A percentile compares a stretch with the other conserved stretches of the same genome.
Evolutionary conservation across 1,140 invertebrate species (phyloP).

Genomic region (Diabrotica virgifera): DNA sequence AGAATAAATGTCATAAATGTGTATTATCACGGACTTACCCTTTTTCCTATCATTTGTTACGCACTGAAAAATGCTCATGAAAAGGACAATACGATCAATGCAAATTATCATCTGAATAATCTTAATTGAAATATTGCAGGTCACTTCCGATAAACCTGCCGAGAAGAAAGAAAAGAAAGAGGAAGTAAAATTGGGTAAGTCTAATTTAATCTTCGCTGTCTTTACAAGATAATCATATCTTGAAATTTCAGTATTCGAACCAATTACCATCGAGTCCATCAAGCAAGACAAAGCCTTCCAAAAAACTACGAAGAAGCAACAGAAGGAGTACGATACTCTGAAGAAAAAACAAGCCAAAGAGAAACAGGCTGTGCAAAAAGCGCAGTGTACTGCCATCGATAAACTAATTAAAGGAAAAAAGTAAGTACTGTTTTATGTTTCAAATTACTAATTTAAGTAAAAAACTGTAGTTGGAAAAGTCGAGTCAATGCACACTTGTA

Average conservation of each 20-base stretch:
- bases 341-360: conserved; percentile 94
- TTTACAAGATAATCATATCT: neutral
- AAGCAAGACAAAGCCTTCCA: conserved; percentile 90
- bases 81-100: no score
- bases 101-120: neutral
- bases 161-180: conserved; percentile 59
- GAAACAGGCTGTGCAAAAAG: conserved; percentile 84
- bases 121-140: conserved; percentile 29
- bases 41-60: no score
- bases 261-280: conserved; percentile 87
- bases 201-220: neutral
- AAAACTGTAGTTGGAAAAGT: no score
- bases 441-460: neutral
- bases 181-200: conserved; percentile 65
- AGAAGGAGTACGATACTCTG: conserved; percentile 90
- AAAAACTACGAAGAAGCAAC: conserved; percentile 94
- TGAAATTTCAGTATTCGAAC: conserved; percentile 70
- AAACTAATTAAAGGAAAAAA: conserved; percentile 92
- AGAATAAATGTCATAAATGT: no score
- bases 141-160: conserved; percentile 41
- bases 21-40: no score
- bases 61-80: no score
- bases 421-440: conserved; percentile 52
- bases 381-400: conserved; percentile 92
- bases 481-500: no score